Conservation (phyloP, 2,888 invertebrate species). For the Rhopalosiphum nymphaeae region DNA sequence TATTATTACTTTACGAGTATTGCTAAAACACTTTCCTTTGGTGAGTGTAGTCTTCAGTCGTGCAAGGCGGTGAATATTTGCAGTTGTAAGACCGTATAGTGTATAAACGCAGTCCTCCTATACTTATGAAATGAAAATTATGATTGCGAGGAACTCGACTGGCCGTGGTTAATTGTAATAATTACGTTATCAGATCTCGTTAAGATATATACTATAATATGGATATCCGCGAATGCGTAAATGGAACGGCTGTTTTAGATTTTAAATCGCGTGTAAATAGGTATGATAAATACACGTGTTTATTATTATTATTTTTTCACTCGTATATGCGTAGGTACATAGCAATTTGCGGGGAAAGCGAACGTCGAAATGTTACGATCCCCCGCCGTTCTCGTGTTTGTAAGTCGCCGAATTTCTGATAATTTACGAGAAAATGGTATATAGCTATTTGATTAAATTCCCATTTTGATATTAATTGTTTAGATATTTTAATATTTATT, state of each 20-base stretch:
- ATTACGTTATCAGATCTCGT: constrained; percentile 57
- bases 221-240: neutral
- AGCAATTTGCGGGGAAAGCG: constrained; percentile 20
- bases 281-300: neutral
- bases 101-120: neutral
- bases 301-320: neutral
- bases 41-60: neutral
- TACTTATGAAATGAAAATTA: constrained; percentile 56
- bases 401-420: neutral
- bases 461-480: neutral
- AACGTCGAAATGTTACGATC: neutral
- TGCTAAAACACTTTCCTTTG: constrained; percentile 54
- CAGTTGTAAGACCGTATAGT: neutral
- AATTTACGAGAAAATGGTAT: neutral
- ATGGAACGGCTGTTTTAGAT: constrained; percentile 19
- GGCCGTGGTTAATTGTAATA: constrained; percentile 42
- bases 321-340: neutral
- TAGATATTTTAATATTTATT: neutral
- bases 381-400: neutral
- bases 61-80: neutral
- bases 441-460: neutral
- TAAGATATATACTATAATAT: constrained; percentile 8
- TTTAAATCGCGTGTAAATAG: constrained; percentile 43
- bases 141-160: constrained; percentile 51
- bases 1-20: neutral